Conservation (phyloP, 2,797 vertebrate genomes). For the Chrysocyon brachyurus region DNA sequence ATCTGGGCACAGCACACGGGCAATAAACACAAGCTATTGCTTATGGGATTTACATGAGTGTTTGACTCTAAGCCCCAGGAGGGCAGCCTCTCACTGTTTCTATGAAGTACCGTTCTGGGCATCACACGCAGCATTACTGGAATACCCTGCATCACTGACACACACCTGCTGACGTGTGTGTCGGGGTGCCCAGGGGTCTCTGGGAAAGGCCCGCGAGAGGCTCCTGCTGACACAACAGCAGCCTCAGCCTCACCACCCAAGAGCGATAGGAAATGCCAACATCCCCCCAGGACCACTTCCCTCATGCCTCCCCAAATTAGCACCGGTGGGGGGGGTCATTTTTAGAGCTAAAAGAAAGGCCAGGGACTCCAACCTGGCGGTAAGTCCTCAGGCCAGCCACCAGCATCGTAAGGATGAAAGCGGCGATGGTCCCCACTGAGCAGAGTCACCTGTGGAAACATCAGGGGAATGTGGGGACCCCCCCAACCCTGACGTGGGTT, state of each 20-base stretch:
- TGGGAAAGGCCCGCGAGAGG: rapidly evolving
- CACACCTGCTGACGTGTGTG: neutral
- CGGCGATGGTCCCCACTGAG: rapidly evolving
- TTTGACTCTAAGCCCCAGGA: rapidly evolving
- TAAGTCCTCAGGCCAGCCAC: neutral
- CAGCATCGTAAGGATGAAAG: rapidly evolving
- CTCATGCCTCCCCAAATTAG: neutral
- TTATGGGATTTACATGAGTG: rapidly evolving
- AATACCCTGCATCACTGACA: rapidly evolving
- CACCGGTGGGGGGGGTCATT: rapidly evolving
- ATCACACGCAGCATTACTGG: too few relatives aligned
- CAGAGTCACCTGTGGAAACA: neutral
- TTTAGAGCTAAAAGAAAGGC: neutral
- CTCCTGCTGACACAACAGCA: neutral
- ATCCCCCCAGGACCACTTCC: rapidly evolving
- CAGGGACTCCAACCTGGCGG: neutral
- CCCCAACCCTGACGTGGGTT: rapidly evolving
- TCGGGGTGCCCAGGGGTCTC: neutral
- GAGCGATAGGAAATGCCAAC: neutral
- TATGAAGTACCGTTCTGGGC: neutral
- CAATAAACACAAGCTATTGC: rapidly evolving
- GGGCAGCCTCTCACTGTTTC: neutral
- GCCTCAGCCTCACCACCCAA: neutral
- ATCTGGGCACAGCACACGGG: rapidly evolving
- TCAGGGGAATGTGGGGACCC: rapidly evolving